These are phyloP conservation scores for Drosophila yakuba DNA, from an alignment of 1,140 invertebrate genomes.

Conservation along the genomic window DNA sequence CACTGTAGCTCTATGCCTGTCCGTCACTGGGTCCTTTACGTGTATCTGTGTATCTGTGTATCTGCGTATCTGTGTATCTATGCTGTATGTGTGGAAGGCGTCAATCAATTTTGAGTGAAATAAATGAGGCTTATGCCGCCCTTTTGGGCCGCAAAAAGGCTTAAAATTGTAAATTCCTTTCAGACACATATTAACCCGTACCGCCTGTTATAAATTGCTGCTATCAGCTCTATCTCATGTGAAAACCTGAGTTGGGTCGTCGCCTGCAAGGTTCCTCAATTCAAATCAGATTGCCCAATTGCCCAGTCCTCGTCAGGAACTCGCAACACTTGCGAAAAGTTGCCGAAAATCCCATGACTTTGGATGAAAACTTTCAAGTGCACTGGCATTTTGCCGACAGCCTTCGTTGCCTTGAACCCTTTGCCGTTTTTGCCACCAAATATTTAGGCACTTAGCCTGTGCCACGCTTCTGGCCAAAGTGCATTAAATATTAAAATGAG, in stretches of 20 bases:
- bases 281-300: constrained; percentile 1
- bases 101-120: constrained; percentile 76
- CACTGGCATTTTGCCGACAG: constrained; percentile 7
- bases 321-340: constrained; percentile 12
- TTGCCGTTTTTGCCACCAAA: not conserved
- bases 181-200: constrained; percentile 10
- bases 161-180: constrained; percentile 51
- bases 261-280: not conserved
- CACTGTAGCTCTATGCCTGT: constrained; percentile 10
- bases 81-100: constrained; percentile 14
- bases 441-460: constrained; percentile 33
- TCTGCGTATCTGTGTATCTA: no score
- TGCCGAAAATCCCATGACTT: constrained; percentile 52
- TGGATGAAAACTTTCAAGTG: constrained; percentile 63
- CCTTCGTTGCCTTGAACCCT: not conserved
- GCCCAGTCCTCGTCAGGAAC: not conserved
- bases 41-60: not conserved
- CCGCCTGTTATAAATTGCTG: constrained; percentile 43
- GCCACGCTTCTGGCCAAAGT: constrained; percentile 37
- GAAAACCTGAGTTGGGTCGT: not conserved
- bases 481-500: constrained; percentile 64
- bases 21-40: not conserved
- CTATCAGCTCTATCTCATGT: constrained; percentile 3
- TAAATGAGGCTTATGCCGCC: constrained; percentile 69
- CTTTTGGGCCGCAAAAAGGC: constrained; percentile 39